These are phyloP conservation scores for Synergus japonicus DNA, from an alignment of 2,888 invertebrate species.

Conservation along the genomic window DNA sequence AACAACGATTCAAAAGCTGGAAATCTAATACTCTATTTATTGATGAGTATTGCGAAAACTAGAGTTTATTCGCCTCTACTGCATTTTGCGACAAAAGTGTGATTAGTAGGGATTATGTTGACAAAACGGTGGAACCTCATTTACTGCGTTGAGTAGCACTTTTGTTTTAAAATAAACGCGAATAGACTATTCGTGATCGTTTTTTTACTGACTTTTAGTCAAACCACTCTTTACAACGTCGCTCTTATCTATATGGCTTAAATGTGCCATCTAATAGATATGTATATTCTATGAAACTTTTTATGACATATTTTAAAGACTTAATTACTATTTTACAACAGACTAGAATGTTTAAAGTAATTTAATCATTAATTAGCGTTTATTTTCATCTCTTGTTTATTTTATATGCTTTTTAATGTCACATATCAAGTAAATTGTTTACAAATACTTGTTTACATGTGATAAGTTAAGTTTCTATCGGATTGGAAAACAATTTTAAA, in stretches of 20 bases:
- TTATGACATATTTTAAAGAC: not conserved
- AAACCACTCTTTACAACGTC: not conserved
- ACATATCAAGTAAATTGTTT: not conserved
- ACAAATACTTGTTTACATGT: not conserved
- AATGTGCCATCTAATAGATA: not conserved
- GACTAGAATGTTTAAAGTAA: not conserved
- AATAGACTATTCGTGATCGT: not conserved
- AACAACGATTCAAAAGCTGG: not conserved
- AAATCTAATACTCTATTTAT: slow-evolving; percentile 28
- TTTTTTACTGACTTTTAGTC: slow-evolving; percentile 9
- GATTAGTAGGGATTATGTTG: slow-evolving; percentile 20
- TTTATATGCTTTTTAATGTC: not conserved
- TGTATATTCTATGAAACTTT: not conserved
- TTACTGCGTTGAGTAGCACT: slow-evolving; percentile 2
- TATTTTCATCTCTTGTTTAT: not conserved
- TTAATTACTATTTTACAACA: not conserved
- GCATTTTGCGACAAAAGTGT: slow-evolving; percentile 29
- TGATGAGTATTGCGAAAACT: slow-evolving; percentile 35
- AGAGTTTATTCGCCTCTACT: slow-evolving; percentile 10
- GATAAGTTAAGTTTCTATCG: not conserved
- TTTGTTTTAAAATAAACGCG: not conserved
- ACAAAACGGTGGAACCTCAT: slow-evolving; percentile 32
- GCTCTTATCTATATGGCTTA: not conserved
- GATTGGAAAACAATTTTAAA: not conserved
- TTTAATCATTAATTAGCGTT: not conserved